phyloP scores from a whole-genome alignment of 2,113 vertebrate genomes.

The Megaceryle maxima region DNA sequence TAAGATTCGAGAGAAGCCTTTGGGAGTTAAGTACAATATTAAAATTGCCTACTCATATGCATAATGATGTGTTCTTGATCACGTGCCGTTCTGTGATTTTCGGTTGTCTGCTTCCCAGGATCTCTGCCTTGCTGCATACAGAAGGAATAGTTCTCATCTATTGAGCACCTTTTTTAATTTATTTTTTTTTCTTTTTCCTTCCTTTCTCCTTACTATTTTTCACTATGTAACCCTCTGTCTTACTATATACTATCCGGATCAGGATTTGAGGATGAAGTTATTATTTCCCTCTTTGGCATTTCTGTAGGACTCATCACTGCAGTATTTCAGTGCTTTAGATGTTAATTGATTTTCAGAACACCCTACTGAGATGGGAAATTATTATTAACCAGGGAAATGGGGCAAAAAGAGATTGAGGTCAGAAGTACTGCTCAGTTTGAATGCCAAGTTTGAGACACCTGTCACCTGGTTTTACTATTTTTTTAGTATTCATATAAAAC shows the following conservation, averaged over 20 bases:
- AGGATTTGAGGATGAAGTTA: not conserved
- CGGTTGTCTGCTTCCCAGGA: not conserved
- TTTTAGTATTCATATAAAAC: not conserved
- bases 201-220: not conserved
- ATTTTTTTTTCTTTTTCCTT: accelerated
- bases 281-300: not conserved
- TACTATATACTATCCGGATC: not conserved
- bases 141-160: not conserved
- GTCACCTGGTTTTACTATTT: not conserved
- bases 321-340: conserved; percentile 1
- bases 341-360: conserved; percentile 45
- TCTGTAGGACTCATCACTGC: not conserved
- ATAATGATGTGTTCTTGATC: not conserved
- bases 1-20: not conserved
- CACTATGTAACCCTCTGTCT: not conserved
- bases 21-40: not conserved
- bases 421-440: not conserved
- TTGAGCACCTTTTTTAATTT: not conserved
- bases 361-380: conserved; percentile 1
- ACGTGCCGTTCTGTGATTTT: not conserved
- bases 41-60: not conserved
- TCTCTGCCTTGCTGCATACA: not conserved
- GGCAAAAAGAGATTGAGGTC: conserved; percentile 29
- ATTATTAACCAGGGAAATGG: conserved; percentile 36
- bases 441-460: not conserved